Conservation (phyloP, 2,797 vertebrate species). For the Tangara arthus region DNA sequence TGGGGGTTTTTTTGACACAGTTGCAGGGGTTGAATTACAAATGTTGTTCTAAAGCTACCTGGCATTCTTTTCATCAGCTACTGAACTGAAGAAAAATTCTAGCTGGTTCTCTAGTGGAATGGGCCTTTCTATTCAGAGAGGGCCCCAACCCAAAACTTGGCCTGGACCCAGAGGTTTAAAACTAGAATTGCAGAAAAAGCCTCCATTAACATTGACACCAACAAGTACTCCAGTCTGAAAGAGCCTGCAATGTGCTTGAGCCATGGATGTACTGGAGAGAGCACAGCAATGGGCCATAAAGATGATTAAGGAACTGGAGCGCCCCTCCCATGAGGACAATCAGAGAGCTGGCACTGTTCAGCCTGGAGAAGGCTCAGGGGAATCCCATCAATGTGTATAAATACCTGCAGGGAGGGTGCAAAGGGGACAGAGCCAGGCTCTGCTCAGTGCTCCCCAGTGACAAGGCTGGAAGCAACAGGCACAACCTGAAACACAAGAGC, state of each 20-base stretch:
- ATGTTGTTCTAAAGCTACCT: neutral
- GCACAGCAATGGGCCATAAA: neutral
- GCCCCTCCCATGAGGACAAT: neutral
- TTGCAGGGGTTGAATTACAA: neutral
- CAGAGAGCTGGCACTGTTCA: neutral
- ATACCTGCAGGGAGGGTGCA: neutral
- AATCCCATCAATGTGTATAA: neutral
- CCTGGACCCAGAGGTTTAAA: neutral
- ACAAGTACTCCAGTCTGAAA: neutral
- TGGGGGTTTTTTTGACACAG: neutral
- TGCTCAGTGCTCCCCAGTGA: neutral
- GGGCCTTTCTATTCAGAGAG: neutral
- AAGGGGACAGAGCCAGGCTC: neutral
- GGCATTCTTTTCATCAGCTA: neutral
- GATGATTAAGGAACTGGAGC: neutral
- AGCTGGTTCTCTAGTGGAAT: neutral
- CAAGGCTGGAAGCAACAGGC: neutral
- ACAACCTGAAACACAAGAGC: rapidly evolving
- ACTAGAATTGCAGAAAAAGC: neutral
- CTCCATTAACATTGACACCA: neutral
- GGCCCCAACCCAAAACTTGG: neutral
- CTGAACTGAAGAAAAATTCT: neutral
- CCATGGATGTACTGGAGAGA: neutral
- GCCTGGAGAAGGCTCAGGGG: neutral
- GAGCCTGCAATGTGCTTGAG: neutral